Evolutionary conservation across 1,140 invertebrate species (phyloP), one percentile per base, ranked within the genome.

Genomic region (Trinorchestia longiramus): DNA sequence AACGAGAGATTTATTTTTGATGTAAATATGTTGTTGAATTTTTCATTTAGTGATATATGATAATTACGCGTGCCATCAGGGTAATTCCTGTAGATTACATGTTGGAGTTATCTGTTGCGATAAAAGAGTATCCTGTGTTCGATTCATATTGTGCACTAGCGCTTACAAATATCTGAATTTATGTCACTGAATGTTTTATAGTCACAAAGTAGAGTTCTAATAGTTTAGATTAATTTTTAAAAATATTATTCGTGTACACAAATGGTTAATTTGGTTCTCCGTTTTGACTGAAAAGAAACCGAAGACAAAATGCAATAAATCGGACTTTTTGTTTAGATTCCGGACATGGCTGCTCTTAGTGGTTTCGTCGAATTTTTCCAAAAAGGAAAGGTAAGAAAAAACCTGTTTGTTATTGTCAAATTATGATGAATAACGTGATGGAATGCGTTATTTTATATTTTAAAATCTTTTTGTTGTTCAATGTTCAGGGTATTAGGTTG

Each of bases 281-380:
- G 28, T 36, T 77, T 77, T 19, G 11, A 77, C 15, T 36, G 28
- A 36, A 77, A 23, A 77, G 62, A 77, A 42, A 90, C 88, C 43
- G 28, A 90, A 90, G 88, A 90, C 88, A 90, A 4, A 42, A 11
- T 42, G 41, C 11, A 36, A 11, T 28, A 28, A 94, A 43, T 94
- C 92, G 92, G 44, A 94, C 92, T 23, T 94, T 45, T 94, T 94
- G 92, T 94, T 94, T 94, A 94, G 92, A 45, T 94, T 94, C 23
- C 43, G 43, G 92, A 43, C 43, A 97, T 97, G 96, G 96, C 96
- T 96, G 96, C 96, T 43, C 95, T 97, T 28, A 96, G 96, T 91
- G 96, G 96, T 45, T 97, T 97, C 95, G 97, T 98, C 88, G 98
- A 98, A 96, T 98, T 98, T 97, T 98, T 98, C 97, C 98, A 98